Percentiles rank a stretch among this genome's conserved stretches.
phyloP scores from a whole-genome alignment of 2,888 invertebrate genomes.

The Dinocampus coccinellae region DNA sequence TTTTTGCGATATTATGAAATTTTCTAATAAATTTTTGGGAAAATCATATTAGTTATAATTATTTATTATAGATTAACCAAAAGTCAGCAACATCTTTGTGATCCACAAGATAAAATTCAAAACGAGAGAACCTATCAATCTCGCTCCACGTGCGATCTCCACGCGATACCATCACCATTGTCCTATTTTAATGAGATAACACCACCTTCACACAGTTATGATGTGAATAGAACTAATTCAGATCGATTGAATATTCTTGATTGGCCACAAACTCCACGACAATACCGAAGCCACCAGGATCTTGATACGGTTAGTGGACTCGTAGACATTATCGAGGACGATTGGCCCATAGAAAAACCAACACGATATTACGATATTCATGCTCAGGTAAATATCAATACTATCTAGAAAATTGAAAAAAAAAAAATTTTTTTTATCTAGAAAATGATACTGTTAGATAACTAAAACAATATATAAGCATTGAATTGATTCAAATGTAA shows the following conservation, averaged over 20 bases:
- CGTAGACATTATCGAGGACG: constrained; percentile 66
- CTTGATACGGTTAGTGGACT: constrained; percentile 65
- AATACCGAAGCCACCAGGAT: constrained; percentile 64
- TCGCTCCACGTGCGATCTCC: constrained; percentile 62
- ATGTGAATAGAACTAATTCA: constrained; percentile 49
- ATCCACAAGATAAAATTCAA: constrained; percentile 61
- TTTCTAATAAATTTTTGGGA: neutral
- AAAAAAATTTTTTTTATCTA: too few relatives aligned
- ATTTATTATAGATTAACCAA: constrained; percentile 58
- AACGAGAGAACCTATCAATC: constrained; percentile 59
- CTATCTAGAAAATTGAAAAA: neutral
- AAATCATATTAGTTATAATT: neutral
- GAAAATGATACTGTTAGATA: too few relatives aligned
- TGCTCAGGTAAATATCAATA: constrained; percentile 57
- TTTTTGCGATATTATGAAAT: too few relatives aligned
- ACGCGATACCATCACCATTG: constrained; percentile 56
- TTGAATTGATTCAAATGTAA: neutral
- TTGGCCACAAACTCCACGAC: constrained; percentile 62
- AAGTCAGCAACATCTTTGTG: constrained; percentile 65
- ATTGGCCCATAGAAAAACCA: constrained; percentile 62
- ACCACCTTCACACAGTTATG: constrained; percentile 47
- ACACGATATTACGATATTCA: constrained; percentile 65
- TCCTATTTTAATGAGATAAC: constrained; percentile 55
- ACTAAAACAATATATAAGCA: too few relatives aligned
- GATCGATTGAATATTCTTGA: constrained; percentile 65